Evolutionary conservation across 2,797 vertebrate species (phyloP).

Genomic region (Tenualosa ilisha): DNA sequence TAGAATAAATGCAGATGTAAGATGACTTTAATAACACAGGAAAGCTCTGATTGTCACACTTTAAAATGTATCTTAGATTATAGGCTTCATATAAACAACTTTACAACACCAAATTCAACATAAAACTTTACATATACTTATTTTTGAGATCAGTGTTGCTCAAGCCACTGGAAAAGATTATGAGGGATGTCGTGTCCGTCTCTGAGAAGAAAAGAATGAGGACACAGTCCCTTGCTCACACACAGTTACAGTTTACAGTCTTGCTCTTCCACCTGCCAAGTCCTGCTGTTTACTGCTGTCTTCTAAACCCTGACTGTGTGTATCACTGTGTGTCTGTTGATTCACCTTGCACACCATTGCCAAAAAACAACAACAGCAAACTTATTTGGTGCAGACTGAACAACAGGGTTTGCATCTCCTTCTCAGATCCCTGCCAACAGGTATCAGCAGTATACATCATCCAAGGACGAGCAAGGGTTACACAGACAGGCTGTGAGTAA

Average conservation of each 20-base stretch:
- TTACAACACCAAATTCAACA: not conserved
- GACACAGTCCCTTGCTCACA: not conserved
- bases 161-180: not conserved
- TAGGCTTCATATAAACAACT: too few species aligned
- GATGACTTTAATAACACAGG: not conserved
- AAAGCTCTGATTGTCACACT: not conserved
- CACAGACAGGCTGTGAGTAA: slow-evolving; percentile 13
- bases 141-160: not conserved
- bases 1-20: not conserved
- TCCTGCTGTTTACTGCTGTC: not conserved
- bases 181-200: not conserved
- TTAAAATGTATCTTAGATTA: not conserved
- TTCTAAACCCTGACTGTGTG: not conserved
- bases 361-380: not conserved
- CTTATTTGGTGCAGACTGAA: not conserved
- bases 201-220: not conserved
- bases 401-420: not conserved
- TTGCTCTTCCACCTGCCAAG: not conserved
- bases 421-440: not conserved
- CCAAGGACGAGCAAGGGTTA: slow-evolving; percentile 30
- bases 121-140: not conserved
- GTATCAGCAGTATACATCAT: slow-evolving; percentile 32
- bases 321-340: not conserved
- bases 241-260: not conserved
- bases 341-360: not conserved